Percentiles rank a stretch among this genome's conserved stretches.
phyloP scores from a whole-genome alignment of 2,797 vertebrate genomes.

The Dipus sagitta region DNA sequence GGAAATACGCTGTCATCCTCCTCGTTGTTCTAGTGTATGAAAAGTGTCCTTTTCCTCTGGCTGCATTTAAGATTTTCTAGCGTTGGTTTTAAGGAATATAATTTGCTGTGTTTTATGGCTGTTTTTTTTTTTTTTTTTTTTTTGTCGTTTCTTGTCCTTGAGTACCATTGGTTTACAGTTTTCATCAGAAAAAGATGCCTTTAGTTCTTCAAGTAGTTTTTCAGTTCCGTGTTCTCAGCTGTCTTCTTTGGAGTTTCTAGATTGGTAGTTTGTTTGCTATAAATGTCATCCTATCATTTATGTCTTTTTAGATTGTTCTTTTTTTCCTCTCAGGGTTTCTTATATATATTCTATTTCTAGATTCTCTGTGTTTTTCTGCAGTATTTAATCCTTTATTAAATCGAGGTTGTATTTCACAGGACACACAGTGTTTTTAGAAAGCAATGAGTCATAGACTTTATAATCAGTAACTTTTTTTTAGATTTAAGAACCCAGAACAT shows the following conservation, averaged over 20 bases:
- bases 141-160: background rate
- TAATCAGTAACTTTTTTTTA: background rate
- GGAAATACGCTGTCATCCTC: background rate
- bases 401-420: background rate
- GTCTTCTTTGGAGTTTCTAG: background rate
- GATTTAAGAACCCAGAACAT: background rate
- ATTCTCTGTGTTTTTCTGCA: background rate
- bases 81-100: background rate
- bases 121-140: background rate
- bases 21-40: background rate
- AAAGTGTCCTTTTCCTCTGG: background rate
- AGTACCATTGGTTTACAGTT: background rate
- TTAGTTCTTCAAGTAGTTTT: background rate
- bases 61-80: background rate
- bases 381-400: background rate
- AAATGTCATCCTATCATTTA: background rate
- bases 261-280: background rate
- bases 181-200: background rate
- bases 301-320: background rate
- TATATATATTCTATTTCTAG: background rate
- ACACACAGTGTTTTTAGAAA: background rate
- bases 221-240: background rate
- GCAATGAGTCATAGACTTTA: background rate
- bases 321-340: background rate
- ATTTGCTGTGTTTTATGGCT: background rate